phyloP scores from a whole-genome alignment of 2,888 invertebrate species.

The Himalopsyche japonica region DNA sequence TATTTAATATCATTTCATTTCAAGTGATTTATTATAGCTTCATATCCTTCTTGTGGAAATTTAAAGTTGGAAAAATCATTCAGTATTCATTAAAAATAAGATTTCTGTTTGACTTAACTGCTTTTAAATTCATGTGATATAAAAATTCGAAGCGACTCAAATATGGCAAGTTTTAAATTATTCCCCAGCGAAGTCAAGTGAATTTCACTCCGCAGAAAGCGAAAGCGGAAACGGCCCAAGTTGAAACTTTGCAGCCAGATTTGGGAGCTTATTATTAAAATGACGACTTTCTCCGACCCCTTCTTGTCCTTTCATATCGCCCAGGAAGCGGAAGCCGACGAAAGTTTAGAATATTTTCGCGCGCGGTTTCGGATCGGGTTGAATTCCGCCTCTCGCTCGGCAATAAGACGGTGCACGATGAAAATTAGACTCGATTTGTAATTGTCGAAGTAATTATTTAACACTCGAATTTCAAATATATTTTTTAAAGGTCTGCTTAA shows the following conservation, averaged over 20 bases:
- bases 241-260: conserved; percentile 4
- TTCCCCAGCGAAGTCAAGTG: neutral
- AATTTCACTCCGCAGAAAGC: conserved; percentile 11
- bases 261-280: neutral
- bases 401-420: neutral
- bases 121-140: neutral
- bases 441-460: neutral
- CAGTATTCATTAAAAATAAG: neutral
- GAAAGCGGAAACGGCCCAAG: conserved; percentile 26
- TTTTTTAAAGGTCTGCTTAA: neutral
- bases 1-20: no score
- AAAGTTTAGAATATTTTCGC: neutral
- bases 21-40: no score
- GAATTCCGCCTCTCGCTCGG: neutral
- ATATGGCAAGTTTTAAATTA: neutral
- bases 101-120: neutral
- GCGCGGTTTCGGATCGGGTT: neutral
- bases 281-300: neutral
- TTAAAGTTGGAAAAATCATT: no score
- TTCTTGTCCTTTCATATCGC: neutral
- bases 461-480: neutral
- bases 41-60: no score
- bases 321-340: neutral
- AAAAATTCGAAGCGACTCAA: neutral
- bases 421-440: neutral